Base-by-base conservation (phyloP, 2,888 invertebrate genomes). In the Drosophila peninsularis region DNA sequence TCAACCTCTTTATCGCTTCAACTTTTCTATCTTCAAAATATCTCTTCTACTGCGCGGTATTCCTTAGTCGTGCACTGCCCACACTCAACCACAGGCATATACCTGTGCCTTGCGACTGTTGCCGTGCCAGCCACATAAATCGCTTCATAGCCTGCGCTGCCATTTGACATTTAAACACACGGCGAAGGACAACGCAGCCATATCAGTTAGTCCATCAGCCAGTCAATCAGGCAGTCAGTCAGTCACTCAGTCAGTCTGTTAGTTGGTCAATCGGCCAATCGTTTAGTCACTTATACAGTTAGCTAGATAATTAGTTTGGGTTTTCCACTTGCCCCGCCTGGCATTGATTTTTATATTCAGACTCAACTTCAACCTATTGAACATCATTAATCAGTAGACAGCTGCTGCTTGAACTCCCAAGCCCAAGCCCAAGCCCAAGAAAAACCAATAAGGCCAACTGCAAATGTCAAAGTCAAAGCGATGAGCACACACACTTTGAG, bases 351-450 rank as follows among this genome's bases (percentile, higher is more conserved):
- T 52, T 47, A 11, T 13, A 7, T 50, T 5, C 55, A 37, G 53
- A 32, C 17, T 0, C 14, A 19, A 11, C 49, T 34, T 24, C 39
- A 44, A 24, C 49, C n/a, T 32, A 47, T 56, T 67, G 70, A 69
- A 83, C 77, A 77, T 73, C 82, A 86, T 80, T 78, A 83, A 89
- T 75, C 77, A 74, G 63, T 44, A 62, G 60, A 57, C 75, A 81
- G 70, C 65, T 66, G 63, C 37, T 62, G 50, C 67, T 73, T 41
- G 36, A 67, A 10, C 52, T 52, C 24, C 14, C 44, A 44, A 24
- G 4, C 45, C 2, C 5, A 42, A 21, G n/a, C 32, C 11, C 9
- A 45, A 21, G 17, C 47, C n/a, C n/a, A n/a, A n/a, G n/a, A 55
- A 53, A 42, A 58, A 58, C 55, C 44, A 76, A 71, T 71, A 71